phyloP scores from a whole-genome alignment of 35 echinoderm and acorn worm species.

The Ophioderma brevispina region DNA sequence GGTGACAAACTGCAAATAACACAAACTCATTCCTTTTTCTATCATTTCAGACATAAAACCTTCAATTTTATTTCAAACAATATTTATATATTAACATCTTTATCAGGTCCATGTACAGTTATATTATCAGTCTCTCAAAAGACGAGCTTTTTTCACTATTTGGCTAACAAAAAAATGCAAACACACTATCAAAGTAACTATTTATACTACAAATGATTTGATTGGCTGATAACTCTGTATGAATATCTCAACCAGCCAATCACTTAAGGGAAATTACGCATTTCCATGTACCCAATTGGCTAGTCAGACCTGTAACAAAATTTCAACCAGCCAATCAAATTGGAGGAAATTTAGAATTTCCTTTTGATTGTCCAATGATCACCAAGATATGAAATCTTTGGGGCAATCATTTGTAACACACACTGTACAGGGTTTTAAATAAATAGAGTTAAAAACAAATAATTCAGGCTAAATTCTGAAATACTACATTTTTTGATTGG shows the following conservation, averaged over 20 bases:
- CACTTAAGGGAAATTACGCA: too few relatives aligned
- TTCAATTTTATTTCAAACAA: slow-evolving; percentile 12
- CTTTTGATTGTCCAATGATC: background rate
- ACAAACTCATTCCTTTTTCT: background rate
- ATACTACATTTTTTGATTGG: background rate
- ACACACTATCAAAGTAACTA: slow-evolving; percentile 9
- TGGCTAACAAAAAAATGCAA: slow-evolving; percentile 11
- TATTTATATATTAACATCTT: slow-evolving; percentile 12
- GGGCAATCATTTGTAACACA: background rate
- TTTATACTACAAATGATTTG: too few relatives aligned
- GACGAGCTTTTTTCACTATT: background rate
- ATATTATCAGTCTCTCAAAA: background rate
- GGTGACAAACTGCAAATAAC: background rate
- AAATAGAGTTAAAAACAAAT: background rate
- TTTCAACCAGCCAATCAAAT: background rate
- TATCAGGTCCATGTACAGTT: background rate
- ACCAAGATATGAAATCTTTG: background rate
- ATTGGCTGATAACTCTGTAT: too few relatives aligned
- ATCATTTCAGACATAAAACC: slow-evolving; percentile 9
- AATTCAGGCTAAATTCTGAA: background rate
- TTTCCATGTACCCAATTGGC: background rate
- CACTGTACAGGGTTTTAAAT: slow-evolving; percentile 3
- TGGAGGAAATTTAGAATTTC: background rate
- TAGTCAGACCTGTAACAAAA: background rate
- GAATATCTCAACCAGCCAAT: too few relatives aligned